Evolutionary conservation across 2,888 invertebrate genomes (phyloP), one percentile per base, ranked within the genome.

Genomic region (Drosophila robusta): DNA sequence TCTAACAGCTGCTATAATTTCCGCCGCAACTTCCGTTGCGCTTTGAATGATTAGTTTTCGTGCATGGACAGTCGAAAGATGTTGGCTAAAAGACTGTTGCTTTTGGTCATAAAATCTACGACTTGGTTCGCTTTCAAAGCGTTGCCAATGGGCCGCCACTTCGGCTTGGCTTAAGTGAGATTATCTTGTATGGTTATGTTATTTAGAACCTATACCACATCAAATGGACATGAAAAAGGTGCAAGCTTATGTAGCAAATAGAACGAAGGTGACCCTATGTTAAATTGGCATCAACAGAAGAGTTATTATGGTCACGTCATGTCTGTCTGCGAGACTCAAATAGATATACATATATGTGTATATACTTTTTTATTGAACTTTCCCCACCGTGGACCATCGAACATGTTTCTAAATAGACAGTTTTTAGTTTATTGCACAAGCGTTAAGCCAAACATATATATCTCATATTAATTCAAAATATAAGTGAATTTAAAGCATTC

Each of bases 21-120:
- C 86, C 82, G 78, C 55, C 70, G 47, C 78, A 82, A 70, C 80
- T 78, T 82, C 83, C 81, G 78, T 44, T 75, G 54, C 75, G 75
- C 75, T 66, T 64, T 80, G 86, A 85, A 86, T 85, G 87, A 85
- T 85, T 85, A 83, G 83, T 79, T 82, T 72, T 72, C 78, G 63
- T 66, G 65, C 75, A 67, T 69, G 80, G 67, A 58, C 36, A 51
- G 61, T 47, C 47, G 45, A 54, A 65, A 45, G 46, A 42, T 54
- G 58, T 46, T 70, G 56, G 63, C 34, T 7, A 29, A 50, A 46
- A 22, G 51, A 51, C 60, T 68, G 62, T 63, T 64, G 64, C 64
- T 71, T 38, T 60, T 57, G 55, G 68, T 75, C 68, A 73, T 76
- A 65, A 78, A 72, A 76, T 86, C 74, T 70, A 78, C 70, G 70